Conservation (phyloP, 2,113 vertebrate species). For the Ascaphus truei region DNA sequence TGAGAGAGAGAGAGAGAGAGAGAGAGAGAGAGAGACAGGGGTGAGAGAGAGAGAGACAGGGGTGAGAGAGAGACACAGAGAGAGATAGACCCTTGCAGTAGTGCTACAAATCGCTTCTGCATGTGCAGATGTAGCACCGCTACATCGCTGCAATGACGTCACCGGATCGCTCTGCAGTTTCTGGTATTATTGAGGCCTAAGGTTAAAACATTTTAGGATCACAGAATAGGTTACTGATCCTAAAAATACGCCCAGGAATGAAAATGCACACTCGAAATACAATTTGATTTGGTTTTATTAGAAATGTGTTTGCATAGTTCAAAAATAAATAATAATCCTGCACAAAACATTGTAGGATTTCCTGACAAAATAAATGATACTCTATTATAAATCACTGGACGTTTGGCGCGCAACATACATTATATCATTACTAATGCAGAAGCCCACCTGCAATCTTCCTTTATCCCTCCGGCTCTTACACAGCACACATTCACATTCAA, state of each 20-base stretch:
- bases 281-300: conserved; percentile 20
- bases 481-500: conserved; percentile 19
- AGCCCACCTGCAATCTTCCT: conserved; percentile 21
- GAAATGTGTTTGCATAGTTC: conserved; percentile 12
- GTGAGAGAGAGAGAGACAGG: too few relatives aligned
- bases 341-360: conserved; percentile 9
- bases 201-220: conserved; percentile 15
- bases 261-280: conserved; percentile 7
- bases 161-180: too few relatives aligned
- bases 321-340: neutral
- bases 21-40: too few relatives aligned
- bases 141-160: too few relatives aligned
- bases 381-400: conserved; percentile 10
- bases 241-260: conserved; percentile 16
- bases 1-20: too few relatives aligned
- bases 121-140: too few relatives aligned
- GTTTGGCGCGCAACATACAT: neutral
- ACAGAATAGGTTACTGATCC: conserved; percentile 28
- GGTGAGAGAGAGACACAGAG: too few relatives aligned
- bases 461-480: conserved; percentile 7
- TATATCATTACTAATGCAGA: conserved; percentile 22
- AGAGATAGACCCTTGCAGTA: too few relatives aligned
- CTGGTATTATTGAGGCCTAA: conserved; percentile 15
- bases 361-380: conserved; percentile 26
- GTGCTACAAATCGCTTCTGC: too few relatives aligned